phyloP scores from a whole-genome alignment of 2,888 invertebrate species.

The Eilema depressum region DNA sequence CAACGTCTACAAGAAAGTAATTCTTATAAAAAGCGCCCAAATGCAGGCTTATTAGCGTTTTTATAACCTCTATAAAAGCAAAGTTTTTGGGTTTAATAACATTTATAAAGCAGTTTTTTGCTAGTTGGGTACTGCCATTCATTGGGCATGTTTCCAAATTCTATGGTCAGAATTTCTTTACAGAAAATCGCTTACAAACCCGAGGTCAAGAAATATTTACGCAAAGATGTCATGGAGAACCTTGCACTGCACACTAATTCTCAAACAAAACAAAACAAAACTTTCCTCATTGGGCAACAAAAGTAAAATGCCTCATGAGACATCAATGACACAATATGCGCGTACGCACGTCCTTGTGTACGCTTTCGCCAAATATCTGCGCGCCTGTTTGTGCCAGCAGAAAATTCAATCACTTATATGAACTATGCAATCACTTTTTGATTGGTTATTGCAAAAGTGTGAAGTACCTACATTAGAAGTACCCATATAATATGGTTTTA shows the following conservation, averaged over 20 bases:
- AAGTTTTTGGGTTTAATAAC: too few relatives aligned
- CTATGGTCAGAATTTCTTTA: neutral
- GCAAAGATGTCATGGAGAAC: neutral
- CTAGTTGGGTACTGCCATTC: too few relatives aligned
- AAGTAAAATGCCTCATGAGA: slow-evolving; percentile 41
- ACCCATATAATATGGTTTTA: neutral
- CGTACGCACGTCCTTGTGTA: slow-evolving; percentile 48
- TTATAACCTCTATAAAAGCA: too few relatives aligned
- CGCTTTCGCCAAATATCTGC: slow-evolving; percentile 52
- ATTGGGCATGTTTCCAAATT: neutral
- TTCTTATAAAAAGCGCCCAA: too few relatives aligned
- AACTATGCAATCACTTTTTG: slow-evolving; percentile 32
- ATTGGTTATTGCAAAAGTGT: slow-evolving; percentile 40
- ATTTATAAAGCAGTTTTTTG: too few relatives aligned
- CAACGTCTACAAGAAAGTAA: too few relatives aligned
- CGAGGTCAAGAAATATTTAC: neutral
- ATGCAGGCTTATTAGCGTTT: too few relatives aligned
- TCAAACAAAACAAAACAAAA: slow-evolving; percentile 13
- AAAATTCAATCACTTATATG: slow-evolving; percentile 43
- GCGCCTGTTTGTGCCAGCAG: slow-evolving; percentile 32
- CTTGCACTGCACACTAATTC: neutral
- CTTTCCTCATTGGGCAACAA: slow-evolving; percentile 28
- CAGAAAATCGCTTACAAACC: neutral
- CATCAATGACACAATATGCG: slow-evolving; percentile 48
- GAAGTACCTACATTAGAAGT: slow-evolving; percentile 19